Percentiles rank a stretch among this genome's conserved stretches.
These are phyloP conservation scores for Drosophila emarginata DNA, from an alignment of 2,888 invertebrate genomes.

Conservation along the genomic window DNA sequence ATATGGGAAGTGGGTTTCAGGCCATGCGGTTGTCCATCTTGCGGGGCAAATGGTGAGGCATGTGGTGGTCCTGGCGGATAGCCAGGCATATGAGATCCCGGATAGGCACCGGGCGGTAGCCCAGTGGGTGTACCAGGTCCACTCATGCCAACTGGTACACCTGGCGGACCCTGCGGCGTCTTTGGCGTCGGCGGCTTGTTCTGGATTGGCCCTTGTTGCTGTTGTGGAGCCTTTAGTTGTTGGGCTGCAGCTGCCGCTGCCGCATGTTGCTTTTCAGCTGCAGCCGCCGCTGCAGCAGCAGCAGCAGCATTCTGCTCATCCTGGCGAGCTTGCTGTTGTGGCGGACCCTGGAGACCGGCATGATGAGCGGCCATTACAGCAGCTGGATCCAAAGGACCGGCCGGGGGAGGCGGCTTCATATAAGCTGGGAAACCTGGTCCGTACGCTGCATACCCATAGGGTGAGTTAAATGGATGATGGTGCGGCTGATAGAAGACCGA, in stretches of 20 bases:
- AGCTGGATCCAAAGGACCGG: slow-evolving; percentile 80
- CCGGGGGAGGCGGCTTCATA: slow-evolving; percentile 82
- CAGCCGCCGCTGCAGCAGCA: slow-evolving; percentile 39
- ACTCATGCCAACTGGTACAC: slow-evolving; percentile 65
- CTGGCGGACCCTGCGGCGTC: slow-evolving; percentile 81
- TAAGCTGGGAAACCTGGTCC: slow-evolving; percentile 83
- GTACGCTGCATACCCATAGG: slow-evolving; percentile 85
- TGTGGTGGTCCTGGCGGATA: slow-evolving; percentile 82
- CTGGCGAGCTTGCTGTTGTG: slow-evolving; percentile 83
- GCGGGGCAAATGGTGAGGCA: slow-evolving; percentile 85
- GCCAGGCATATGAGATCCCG: slow-evolving; percentile 78
- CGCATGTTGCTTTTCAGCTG: slow-evolving; percentile 82
- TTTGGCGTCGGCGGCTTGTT: slow-evolving; percentile 83
- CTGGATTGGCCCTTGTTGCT: slow-evolving; percentile 67
- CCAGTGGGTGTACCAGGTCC: slow-evolving; percentile 79
- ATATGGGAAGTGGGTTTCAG: slow-evolving; percentile 86
- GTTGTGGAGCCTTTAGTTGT: slow-evolving; percentile 79
- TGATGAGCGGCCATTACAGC: slow-evolving; percentile 81
- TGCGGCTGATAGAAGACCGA: slow-evolving; percentile 88
- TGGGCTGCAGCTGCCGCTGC: slow-evolving; percentile 71
- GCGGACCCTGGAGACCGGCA: slow-evolving; percentile 82
- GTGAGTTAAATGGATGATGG: slow-evolving; percentile 85
- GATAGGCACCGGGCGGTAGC: slow-evolving; percentile 80
- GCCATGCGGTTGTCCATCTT: slow-evolving; percentile 87
- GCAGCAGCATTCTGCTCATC: slow-evolving; percentile 83